phyloP scores from a whole-genome alignment of 2,888 invertebrate species.

The Pyrochroa serraticornis region DNA sequence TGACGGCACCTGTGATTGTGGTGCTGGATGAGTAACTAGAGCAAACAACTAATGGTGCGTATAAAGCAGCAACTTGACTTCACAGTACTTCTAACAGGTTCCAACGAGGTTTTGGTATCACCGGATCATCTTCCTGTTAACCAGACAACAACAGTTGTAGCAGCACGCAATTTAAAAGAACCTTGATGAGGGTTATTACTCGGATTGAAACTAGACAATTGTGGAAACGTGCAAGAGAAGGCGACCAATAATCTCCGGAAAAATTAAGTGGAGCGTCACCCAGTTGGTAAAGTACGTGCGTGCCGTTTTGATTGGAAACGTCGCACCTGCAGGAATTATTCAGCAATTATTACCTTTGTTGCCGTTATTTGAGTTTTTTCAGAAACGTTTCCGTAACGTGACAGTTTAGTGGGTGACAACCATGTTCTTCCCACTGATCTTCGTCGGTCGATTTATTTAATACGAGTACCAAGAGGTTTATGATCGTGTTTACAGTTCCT shows the following conservation, averaged over 20 bases:
- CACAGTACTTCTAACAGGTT: no score
- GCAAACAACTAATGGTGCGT: no score
- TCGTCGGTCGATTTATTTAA: constrained; percentile 16
- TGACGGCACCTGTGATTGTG: no score
- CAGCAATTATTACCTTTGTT: constrained; percentile 4
- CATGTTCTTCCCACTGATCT: background rate
- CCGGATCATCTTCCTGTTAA: no score
- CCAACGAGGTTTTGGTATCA: no score
- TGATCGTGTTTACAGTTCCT: constrained; percentile 22
- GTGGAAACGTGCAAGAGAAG: constrained; percentile 13
- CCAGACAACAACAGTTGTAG: background rate
- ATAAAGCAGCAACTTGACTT: no score
- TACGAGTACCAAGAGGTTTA: constrained; percentile 13
- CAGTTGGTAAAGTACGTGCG: constrained; percentile 13
- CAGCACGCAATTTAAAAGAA: constrained; percentile 9
- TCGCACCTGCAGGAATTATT: constrained; percentile 18
- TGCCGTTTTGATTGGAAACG: constrained; percentile 10
- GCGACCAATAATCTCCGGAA: constrained; percentile 3
- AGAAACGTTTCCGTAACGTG: background rate
- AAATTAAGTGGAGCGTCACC: constrained; percentile 13
- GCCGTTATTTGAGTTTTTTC: background rate
- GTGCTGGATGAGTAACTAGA: no score
- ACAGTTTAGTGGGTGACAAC: background rate
- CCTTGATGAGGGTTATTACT: constrained; percentile 13
- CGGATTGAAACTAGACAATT: constrained; percentile 6